A percentile compares a stretch with the other conserved stretches of the same genome.
These are phyloP conservation scores for Pandemis heparana DNA, from an alignment of 2,888 invertebrate genomes.

Conservation along the genomic window DNA sequence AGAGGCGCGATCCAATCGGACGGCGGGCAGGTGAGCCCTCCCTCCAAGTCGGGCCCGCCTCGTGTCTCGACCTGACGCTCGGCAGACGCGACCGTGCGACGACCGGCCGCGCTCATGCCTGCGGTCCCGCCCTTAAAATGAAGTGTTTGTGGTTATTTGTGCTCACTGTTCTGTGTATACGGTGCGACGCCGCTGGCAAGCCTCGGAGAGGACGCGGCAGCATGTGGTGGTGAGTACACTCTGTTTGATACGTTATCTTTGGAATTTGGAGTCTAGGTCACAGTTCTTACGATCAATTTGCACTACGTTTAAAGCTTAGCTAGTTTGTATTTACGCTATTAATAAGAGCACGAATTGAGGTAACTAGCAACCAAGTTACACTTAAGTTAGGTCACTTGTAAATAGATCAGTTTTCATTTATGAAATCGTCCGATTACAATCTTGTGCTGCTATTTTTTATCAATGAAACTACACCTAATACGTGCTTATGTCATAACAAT, in stretches of 20 bases:
- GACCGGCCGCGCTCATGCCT: conserved; percentile 76
- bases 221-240: conserved; percentile 94
- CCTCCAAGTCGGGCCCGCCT: conserved; percentile 79
- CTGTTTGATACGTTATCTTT: conserved; percentile 40
- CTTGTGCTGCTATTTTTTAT: conserved; percentile 17
- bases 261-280: conserved; percentile 26
- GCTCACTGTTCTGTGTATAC: conserved; percentile 82
- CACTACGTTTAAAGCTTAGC: neutral
- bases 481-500: conserved; percentile 32
- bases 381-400: conserved; percentile 13
- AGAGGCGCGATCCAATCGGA: conserved; percentile 75
- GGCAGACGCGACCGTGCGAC: conserved; percentile 75
- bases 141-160: conserved; percentile 85
- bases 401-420: conserved; percentile 27
- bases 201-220: conserved; percentile 93
- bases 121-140: conserved; percentile 80
- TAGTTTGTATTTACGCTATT: neutral
- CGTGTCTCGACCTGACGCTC: conserved; percentile 53
- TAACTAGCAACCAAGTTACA: neutral
- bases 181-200: conserved; percentile 83
- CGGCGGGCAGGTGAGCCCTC: conserved; percentile 77
- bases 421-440: neutral
- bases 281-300: neutral
- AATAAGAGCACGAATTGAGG: neutral
- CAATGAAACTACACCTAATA: conserved; percentile 31